Percentiles rank a stretch among this genome's conserved stretches.
Evolutionary conservation across 2,888 invertebrate genomes (phyloP).

Genomic region (Psylliodes chrysocephalus): DNA sequence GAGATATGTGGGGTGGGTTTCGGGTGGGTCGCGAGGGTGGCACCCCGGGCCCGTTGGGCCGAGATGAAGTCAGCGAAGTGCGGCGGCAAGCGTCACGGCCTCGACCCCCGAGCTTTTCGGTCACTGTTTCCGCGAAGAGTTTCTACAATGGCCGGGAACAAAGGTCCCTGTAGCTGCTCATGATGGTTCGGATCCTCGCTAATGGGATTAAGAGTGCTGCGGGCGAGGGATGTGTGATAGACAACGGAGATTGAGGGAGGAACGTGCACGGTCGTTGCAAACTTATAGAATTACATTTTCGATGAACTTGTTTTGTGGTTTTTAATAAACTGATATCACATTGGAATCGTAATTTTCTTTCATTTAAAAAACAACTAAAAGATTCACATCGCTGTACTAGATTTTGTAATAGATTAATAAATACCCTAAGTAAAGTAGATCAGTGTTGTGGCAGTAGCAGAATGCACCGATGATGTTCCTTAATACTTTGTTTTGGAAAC

Average conservation of each 20-base stretch:
- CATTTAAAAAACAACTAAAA: no score
- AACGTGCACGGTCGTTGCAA: background rate
- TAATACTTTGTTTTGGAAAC: no score
- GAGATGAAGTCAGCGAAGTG: conserved; percentile 36
- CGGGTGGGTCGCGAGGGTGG: background rate
- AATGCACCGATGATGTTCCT: no score
- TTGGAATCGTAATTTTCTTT: no score
- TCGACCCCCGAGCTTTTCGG: conserved; percentile 61
- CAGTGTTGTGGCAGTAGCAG: no score
- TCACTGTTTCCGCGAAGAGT: conserved; percentile 60
- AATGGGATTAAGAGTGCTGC: conserved; percentile 62
- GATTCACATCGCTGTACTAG: no score
- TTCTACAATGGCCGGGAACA: conserved; percentile 58
- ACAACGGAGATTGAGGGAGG: conserved; percentile 48
- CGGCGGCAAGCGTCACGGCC: conserved; percentile 48
- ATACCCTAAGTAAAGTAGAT: no score
- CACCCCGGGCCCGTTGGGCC: background rate
- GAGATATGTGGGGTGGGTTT: conserved; percentile 9
- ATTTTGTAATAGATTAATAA: no score
- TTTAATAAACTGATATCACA: no score
- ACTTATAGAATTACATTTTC: background rate
- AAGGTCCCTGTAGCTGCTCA: conserved; percentile 50
- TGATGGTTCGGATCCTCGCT: conserved; percentile 55
- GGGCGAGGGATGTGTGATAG: conserved; percentile 60
- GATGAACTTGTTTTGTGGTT: no score